phyloP scores from a whole-genome alignment of 2,888 invertebrate genomes.

The Drosophila demipolita region DNA sequence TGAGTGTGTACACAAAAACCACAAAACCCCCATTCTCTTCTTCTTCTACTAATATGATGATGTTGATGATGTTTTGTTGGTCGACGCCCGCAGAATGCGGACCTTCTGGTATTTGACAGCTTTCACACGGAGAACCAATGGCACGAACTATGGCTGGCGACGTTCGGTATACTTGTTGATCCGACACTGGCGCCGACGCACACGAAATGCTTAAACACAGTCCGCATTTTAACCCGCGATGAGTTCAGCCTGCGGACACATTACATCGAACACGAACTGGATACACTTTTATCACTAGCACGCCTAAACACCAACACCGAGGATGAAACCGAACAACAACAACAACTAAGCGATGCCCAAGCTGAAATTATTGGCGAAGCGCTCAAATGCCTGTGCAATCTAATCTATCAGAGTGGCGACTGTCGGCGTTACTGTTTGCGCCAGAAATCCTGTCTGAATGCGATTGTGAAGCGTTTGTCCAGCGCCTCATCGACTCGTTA shows the following conservation, averaged over 20 bases:
- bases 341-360: conserved; percentile 41
- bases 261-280: conserved; percentile 89
- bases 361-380: conserved; percentile 89
- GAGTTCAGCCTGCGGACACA: conserved; percentile 89
- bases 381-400: conserved; percentile 94
- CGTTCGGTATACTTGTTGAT: conserved; percentile 82
- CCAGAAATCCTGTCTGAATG: conserved; percentile 88
- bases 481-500: conserved; percentile 81
- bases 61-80: conserved; percentile 12
- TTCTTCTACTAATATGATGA: conserved; percentile 8
- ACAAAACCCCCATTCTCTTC: conserved; percentile 2
- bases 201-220: conserved; percentile 81
- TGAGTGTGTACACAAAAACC: background rate
- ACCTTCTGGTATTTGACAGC: conserved; percentile 82
- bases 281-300: conserved; percentile 89
- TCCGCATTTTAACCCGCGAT: conserved; percentile 89
- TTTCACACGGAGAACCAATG: conserved; percentile 83
- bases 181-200: conserved; percentile 64
- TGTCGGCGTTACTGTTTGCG: conserved; percentile 87
- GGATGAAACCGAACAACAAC: conserved; percentile 33
- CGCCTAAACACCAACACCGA: conserved; percentile 83
- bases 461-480: conserved; percentile 90
- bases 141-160: conserved; percentile 82
- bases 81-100: conserved; percentile 73
- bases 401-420: conserved; percentile 91